These are phyloP conservation scores for Xylophagus ater DNA, from an alignment of 2,888 invertebrate genomes.

Conservation along the genomic window DNA sequence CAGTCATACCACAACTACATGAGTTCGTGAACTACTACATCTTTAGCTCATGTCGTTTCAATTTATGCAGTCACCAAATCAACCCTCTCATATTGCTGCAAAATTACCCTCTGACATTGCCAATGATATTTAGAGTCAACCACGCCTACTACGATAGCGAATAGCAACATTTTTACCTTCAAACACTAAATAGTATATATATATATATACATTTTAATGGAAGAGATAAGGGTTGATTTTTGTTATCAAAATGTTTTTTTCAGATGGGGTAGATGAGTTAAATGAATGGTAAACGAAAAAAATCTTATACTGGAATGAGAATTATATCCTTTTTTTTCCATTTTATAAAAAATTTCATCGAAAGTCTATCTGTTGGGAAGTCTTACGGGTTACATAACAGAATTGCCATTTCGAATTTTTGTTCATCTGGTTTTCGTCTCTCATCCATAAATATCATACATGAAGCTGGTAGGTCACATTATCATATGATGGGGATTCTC, in stretches of 20 bases:
- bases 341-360: constrained; percentile 16
- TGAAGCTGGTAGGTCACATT: constrained; percentile 18
- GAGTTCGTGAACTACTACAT: constrained; percentile 3
- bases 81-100: constrained; percentile 27
- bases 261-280: too few species aligned
- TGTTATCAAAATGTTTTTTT: too few species aligned
- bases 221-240: too few species aligned
- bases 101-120: constrained; percentile 18
- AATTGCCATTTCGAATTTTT: constrained; percentile 4
- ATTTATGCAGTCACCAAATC: constrained; percentile 40
- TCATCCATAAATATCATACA: too few species aligned
- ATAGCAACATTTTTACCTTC: not conserved
- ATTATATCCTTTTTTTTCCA: constrained; percentile 9
- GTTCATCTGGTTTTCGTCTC: constrained; percentile 8
- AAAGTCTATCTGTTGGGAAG: constrained; percentile 16
- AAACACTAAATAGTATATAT: too few species aligned
- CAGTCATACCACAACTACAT: not conserved
- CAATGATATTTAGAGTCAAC: constrained; percentile 17
- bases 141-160: constrained; percentile 13
- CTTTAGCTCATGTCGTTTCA: constrained; percentile 26
- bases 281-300: too few species aligned
- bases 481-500: too few species aligned
- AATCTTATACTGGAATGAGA: not conserved
- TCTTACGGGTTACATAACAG: constrained; percentile 13
- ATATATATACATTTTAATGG: too few species aligned